phyloP scores from a whole-genome alignment of 2,797 vertebrate species.

The Coreius guichenoti region DNA sequence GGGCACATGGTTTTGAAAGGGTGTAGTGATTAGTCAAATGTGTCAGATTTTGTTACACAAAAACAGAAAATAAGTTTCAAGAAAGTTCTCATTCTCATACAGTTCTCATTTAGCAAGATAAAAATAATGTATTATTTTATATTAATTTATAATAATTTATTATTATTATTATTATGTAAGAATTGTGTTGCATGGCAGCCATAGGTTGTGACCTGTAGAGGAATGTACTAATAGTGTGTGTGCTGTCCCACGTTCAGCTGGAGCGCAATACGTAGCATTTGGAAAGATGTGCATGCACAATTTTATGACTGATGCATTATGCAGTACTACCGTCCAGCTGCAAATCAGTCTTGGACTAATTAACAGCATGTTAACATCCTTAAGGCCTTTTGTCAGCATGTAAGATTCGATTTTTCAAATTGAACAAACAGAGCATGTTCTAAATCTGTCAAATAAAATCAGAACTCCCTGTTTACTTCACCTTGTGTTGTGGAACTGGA shows the following conservation, averaged over 20 bases:
- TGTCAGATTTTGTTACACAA: slow-evolving; percentile 29
- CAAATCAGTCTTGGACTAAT: slow-evolving; percentile 48
- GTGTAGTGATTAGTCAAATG: background rate
- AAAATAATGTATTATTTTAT: slow-evolving; percentile 53
- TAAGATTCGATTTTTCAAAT: slow-evolving; percentile 37
- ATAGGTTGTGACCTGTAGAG: slow-evolving; percentile 57
- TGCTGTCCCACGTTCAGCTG: slow-evolving; percentile 49
- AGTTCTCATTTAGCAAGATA: slow-evolving; percentile 59
- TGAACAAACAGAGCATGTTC: slow-evolving; percentile 17
- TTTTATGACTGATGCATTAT: background rate
- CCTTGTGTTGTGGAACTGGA: background rate
- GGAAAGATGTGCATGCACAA: slow-evolving; percentile 37
- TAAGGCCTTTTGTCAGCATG: slow-evolving; percentile 52
- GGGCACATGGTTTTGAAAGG: slow-evolving; percentile 21
- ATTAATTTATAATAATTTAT: no score
- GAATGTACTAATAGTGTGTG: slow-evolving; percentile 56
- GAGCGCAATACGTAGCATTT: slow-evolving; percentile 52
- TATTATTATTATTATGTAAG: slow-evolving; percentile 53
- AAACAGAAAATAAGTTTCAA: slow-evolving; percentile 40
- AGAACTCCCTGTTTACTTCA: slow-evolving; percentile 5
- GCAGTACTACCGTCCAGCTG: background rate
- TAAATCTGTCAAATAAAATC: slow-evolving; percentile 34
- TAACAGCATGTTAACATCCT: slow-evolving; percentile 50
- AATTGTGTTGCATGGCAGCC: slow-evolving; percentile 62
- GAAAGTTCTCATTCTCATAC: slow-evolving; percentile 57